Percentiles rank a stretch among this genome's conserved stretches.
These are phyloP conservation scores for Neopelma chrysocephalum DNA, from an alignment of 2,797 vertebrate genomes.

Conservation along the genomic window DNA sequence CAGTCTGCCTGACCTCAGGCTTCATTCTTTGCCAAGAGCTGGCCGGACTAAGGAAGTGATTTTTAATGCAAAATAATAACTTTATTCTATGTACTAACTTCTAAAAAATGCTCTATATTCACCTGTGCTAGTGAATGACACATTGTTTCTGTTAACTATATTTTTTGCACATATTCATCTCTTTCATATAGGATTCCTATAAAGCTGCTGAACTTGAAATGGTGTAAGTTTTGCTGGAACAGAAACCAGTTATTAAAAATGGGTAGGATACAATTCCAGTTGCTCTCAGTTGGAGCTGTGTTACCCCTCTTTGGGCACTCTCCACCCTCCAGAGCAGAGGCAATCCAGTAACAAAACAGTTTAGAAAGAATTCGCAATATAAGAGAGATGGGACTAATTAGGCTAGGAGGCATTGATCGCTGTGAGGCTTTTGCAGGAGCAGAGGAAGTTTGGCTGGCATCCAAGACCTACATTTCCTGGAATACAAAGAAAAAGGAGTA, in stretches of 20 bases:
- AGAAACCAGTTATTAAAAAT: background rate
- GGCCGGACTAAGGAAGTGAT: constrained; percentile 20
- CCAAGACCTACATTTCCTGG: constrained; percentile 54
- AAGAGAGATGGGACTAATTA: constrained; percentile 51
- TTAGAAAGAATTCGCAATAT: constrained; percentile 5
- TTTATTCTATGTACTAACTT: constrained; percentile 36
- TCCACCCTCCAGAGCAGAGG: background rate
- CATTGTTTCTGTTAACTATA: constrained; percentile 18
- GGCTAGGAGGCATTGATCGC: constrained; percentile 50
- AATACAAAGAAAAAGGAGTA: constrained; percentile 14
- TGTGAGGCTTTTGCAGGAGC: constrained; percentile 32
- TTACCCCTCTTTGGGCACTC: background rate
- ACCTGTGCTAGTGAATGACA: constrained; percentile 13
- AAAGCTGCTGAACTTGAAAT: background rate
- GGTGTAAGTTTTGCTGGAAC: background rate
- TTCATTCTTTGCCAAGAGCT: background rate
- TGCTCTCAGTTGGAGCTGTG: background rate
- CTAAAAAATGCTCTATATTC: constrained; percentile 13
- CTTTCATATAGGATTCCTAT: background rate
- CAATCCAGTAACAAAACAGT: constrained; percentile 27
- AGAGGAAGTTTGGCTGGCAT: constrained; percentile 41
- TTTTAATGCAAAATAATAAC: constrained; percentile 30
- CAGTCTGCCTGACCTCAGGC: background rate
- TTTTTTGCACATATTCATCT: constrained; percentile 15
- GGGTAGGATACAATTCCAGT: background rate